Evolutionary conservation across 2,888 invertebrate species (phyloP).

Genomic region (Morpho deidamia): DNA sequence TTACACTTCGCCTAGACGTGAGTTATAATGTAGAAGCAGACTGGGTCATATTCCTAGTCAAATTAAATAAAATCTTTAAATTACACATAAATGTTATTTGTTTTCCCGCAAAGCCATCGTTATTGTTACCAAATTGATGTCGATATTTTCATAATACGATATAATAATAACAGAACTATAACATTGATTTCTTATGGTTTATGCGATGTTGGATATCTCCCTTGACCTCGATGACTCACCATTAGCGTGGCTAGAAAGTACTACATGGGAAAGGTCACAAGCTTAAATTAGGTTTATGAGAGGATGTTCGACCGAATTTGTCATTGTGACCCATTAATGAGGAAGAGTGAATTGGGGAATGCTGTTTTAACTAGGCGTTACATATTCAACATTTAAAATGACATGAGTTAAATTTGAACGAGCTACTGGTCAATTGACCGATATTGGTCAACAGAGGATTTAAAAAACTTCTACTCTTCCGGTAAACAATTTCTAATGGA

Average conservation of each 20-base stretch:
- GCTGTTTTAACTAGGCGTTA: constrained; percentile 19
- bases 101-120: too few relatives aligned
- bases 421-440: too few relatives aligned
- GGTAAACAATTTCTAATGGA: too few relatives aligned
- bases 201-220: constrained; percentile 26
- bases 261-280: constrained; percentile 37
- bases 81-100: too few relatives aligned
- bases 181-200: constrained; percentile 18
- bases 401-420: too few relatives aligned
- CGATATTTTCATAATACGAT: constrained; percentile 7
- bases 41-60: too few relatives aligned
- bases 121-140: not conserved
- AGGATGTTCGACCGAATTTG: constrained; percentile 64
- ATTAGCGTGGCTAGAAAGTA: constrained; percentile 29
- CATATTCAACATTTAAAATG: constrained; percentile 1
- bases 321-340: constrained; percentile 60
- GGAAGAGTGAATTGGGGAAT: constrained; percentile 62
- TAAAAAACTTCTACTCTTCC: too few relatives aligned
- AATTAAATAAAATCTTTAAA: too few relatives aligned
- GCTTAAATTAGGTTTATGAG: constrained; percentile 49
- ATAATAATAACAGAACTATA: constrained; percentile 1
- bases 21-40: too few relatives aligned
- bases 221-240: constrained; percentile 35
- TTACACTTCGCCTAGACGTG: too few relatives aligned
- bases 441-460: too few relatives aligned